phyloP scores from a whole-genome alignment of 2,888 invertebrate genomes.

The Merodon equestris region DNA sequence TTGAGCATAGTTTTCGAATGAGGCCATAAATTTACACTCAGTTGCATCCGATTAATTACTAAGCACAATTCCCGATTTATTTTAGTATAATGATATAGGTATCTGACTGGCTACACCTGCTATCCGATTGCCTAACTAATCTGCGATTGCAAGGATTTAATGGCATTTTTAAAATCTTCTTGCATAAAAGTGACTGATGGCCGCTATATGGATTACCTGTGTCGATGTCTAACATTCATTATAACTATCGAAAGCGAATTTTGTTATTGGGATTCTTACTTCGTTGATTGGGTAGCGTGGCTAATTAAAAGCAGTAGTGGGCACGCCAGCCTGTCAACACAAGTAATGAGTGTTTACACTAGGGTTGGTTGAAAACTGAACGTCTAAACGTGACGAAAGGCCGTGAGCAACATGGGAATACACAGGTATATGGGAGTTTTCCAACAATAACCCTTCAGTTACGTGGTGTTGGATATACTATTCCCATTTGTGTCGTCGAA shows the following conservation, averaged over 20 bases:
- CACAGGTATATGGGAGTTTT: neutral
- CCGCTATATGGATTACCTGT: too few species aligned
- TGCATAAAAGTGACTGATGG: too few species aligned
- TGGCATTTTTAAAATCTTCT: too few species aligned
- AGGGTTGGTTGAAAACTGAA: constrained; percentile 43
- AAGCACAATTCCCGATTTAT: constrained; percentile 18
- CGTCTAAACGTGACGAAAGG: constrained; percentile 41
- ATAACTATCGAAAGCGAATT: too few species aligned
- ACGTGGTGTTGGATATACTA: neutral
- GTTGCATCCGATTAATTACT: constrained; percentile 28
- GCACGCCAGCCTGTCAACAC: constrained; percentile 42
- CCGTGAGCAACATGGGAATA: neutral
- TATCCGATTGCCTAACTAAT: neutral
- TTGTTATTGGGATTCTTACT: constrained; percentile 42
- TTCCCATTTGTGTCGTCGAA: constrained; percentile 23
- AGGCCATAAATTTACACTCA: neutral
- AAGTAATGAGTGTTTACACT: constrained; percentile 58
- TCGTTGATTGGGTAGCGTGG: constrained; percentile 20
- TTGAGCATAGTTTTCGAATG: too few species aligned
- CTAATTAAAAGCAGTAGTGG: constrained; percentile 34
- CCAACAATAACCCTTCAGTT: constrained; percentile 1
- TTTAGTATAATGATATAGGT: constrained; percentile 32
- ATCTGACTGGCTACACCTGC: constrained; percentile 38
- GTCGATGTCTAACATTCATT: too few species aligned
- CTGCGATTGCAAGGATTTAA: too few species aligned